These are phyloP conservation scores for Pammene aurita DNA, from an alignment of 2,888 invertebrate genomes.

Conservation along the genomic window DNA sequence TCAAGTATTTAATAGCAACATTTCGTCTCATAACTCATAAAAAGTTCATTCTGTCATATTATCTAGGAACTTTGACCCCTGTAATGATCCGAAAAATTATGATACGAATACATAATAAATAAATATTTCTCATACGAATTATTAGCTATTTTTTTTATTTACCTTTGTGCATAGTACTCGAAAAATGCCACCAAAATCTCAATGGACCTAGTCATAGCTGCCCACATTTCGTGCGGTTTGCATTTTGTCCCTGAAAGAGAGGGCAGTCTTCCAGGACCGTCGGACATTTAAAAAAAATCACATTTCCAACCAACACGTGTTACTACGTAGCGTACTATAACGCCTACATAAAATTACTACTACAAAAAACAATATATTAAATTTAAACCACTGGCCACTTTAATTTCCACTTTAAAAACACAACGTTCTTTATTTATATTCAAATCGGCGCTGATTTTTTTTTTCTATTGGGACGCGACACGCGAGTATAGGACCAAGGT, in stretches of 20 bases:
- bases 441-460: conserved; percentile 16
- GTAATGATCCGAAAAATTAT: too few relatives aligned
- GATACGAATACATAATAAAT: too few relatives aligned
- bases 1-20: too few relatives aligned
- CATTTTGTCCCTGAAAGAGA: conserved; percentile 72
- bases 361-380: conserved; percentile 31
- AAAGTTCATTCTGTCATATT: too few relatives aligned
- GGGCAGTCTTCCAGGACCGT: conserved; percentile 66
- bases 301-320: conserved; percentile 48
- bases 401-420: conserved; percentile 48
- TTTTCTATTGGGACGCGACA: conserved; percentile 45
- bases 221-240: conserved; percentile 88
- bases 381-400: conserved; percentile 4
- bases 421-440: conserved; percentile 29
- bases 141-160: conserved; percentile 62
- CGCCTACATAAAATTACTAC: conserved; percentile 48
- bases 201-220: conserved; percentile 90
- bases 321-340: conserved; percentile 41
- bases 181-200: conserved; percentile 92
- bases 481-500: conserved; percentile 60
- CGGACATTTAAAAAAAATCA: conserved; percentile 67
- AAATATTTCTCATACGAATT: too few relatives aligned
- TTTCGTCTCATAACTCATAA: too few relatives aligned
- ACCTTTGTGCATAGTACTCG: conserved; percentile 91
- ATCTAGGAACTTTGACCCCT: too few relatives aligned